Conservation (phyloP, 2,113 vertebrate species). For the Hiodon tergisus region DNA sequence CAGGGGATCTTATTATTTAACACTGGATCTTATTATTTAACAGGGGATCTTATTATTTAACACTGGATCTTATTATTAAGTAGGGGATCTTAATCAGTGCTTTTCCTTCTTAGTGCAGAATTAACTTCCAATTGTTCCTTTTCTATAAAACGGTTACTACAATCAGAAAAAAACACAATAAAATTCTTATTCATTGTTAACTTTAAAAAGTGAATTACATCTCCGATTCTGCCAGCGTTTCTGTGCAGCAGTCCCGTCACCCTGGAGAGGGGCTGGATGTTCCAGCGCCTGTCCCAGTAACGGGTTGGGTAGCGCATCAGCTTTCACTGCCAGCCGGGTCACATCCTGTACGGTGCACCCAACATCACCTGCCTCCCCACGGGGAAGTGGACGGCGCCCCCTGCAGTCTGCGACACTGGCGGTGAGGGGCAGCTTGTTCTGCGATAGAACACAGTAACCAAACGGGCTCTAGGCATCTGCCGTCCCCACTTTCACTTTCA, state of each 20-base stretch:
- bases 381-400: constrained; percentile 32
- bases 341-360: constrained; percentile 15
- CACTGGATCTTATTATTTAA: no score
- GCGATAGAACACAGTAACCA: neutral
- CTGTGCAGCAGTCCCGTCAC: constrained; percentile 10
- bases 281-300: constrained; percentile 7
- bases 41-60: no score
- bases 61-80: no score
- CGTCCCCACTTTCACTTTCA: neutral
- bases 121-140: no score
- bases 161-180: no score
- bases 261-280: constrained; percentile 28
- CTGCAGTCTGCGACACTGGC: constrained; percentile 22
- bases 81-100: no score
- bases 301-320: constrained; percentile 14
- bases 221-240: constrained; percentile 1
- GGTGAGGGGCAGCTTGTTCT: constrained; percentile 3
- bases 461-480: neutral
- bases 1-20: no score
- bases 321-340: constrained; percentile 28
- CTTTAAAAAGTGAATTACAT: no score
- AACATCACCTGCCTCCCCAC: constrained; percentile 32
- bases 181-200: no score
- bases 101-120: no score
- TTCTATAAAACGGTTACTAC: no score